Evolutionary conservation across 2,797 vertebrate genomes (phyloP).

Genomic region (Epinephelus malabaricus): DNA sequence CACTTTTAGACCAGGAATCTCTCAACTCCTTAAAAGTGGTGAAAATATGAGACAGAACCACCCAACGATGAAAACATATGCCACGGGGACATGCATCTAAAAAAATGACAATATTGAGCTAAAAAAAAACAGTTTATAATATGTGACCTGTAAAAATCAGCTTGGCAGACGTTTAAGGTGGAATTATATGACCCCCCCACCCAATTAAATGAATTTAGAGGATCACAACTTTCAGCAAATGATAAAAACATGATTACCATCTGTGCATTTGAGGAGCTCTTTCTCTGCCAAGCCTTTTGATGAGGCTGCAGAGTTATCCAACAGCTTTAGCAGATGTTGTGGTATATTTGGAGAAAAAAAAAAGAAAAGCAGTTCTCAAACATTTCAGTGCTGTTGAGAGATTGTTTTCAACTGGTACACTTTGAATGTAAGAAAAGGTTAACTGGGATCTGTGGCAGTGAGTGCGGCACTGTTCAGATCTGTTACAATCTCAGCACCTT

Average conservation of each 20-base stretch:
- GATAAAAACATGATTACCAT: constrained; percentile 79
- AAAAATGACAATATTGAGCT: constrained; percentile 50
- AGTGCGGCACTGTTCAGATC: constrained; percentile 39
- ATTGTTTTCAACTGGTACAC: constrained; percentile 52
- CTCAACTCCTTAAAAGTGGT: constrained; percentile 61
- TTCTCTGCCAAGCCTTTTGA: constrained; percentile 75
- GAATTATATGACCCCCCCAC: constrained; percentile 55
- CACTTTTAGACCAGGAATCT: constrained; percentile 46
- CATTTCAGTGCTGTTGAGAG: constrained; percentile 57
- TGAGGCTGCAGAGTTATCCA: constrained; percentile 70
- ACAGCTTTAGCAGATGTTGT: constrained; percentile 81
- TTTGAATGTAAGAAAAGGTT: constrained; percentile 59
- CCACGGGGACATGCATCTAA: constrained; percentile 40
- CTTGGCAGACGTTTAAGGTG: constrained; percentile 63
- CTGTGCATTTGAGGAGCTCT: constrained; percentile 62
- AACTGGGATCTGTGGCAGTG: constrained; percentile 34
- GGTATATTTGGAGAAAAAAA: no score
- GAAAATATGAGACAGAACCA: constrained; percentile 66
- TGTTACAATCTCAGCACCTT: constrained; percentile 32
- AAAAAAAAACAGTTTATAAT: constrained; percentile 43
- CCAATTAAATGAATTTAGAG: constrained; percentile 74
- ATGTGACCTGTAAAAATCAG: constrained; percentile 66
- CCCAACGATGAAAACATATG: constrained; percentile 44
- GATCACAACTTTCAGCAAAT: constrained; percentile 78
- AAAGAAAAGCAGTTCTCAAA: constrained; percentile 69